These are phyloP conservation scores for Decapterus maruadsi DNA, from an alignment of 2,797 vertebrate species.

Conservation along the genomic window DNA sequence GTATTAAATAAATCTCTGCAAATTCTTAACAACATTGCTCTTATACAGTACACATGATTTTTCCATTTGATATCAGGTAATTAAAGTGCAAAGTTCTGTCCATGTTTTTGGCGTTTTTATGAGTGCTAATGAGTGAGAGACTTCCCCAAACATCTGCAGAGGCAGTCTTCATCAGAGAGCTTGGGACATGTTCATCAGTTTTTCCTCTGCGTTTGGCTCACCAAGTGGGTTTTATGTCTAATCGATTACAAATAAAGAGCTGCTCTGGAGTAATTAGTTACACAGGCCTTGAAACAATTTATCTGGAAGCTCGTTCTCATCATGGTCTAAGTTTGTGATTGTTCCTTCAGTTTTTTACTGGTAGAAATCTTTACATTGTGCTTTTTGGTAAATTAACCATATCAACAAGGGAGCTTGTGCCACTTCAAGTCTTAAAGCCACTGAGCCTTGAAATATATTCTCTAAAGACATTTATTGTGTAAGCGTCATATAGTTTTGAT, in stretches of 20 bases:
- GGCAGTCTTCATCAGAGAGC: slow-evolving; percentile 8
- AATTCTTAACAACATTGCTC: not conserved
- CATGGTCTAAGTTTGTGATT: slow-evolving; percentile 19
- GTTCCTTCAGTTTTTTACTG: slow-evolving; percentile 28
- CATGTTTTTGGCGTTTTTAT: slow-evolving; percentile 4
- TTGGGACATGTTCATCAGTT: slow-evolving; percentile 7
- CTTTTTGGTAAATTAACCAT: slow-evolving; percentile 14
- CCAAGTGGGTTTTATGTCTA: slow-evolving; percentile 46
- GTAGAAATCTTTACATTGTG: slow-evolving; percentile 31
- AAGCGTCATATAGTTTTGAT: slow-evolving; percentile 39
- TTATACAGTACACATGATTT: slow-evolving; percentile 1
- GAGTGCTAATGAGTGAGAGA: slow-evolving; percentile 12
- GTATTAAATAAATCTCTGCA: not conserved
- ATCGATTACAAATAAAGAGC: slow-evolving; percentile 57
- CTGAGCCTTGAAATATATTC: slow-evolving; percentile 16
- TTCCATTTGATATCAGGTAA: not conserved
- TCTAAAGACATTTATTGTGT: not conserved
- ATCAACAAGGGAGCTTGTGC: slow-evolving; percentile 11
- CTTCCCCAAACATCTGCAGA: slow-evolving; percentile 45
- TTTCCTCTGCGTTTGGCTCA: slow-evolving; percentile 45
- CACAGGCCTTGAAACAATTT: slow-evolving; percentile 44
- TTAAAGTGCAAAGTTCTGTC: not conserved
- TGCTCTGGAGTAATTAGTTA: slow-evolving; percentile 45
- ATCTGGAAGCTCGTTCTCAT: slow-evolving; percentile 44
- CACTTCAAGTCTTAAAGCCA: slow-evolving; percentile 23